Evolutionary conservation across 2,797 vertebrate species (phyloP), one percentile per base, ranked within the genome.

Genomic region (Artibeus lituratus): DNA sequence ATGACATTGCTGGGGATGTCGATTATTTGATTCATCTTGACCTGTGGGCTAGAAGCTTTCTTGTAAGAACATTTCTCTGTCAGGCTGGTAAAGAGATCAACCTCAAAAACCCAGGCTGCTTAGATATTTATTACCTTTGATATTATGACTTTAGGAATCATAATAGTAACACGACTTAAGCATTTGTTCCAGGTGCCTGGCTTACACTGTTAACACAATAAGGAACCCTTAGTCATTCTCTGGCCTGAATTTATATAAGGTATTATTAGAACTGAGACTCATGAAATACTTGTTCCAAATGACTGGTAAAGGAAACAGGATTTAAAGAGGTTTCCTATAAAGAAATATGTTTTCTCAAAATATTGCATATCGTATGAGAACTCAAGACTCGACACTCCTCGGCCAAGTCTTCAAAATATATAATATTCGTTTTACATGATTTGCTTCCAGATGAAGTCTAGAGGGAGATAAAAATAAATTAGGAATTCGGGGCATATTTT

Each of bases 271-370:
- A 44, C 55, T 1, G 16, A 55, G 83, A 84, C 76, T 89, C 83
- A 69, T 53, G 24, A 87, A 95, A 88, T 37, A 69, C 29, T 94
- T 94, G 19, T 70, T 70, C 57, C 94, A 87, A 77, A 96, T 81
- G 65, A 91, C 92, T 81, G 49, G 7, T 14, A 82, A 96, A 90
- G 16, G 6, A 90, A 14, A 3, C 44, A 86, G 81, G 83, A 87
- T 69, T 97, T 22, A 39, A 86, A 85, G 91, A 51, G 2, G 0
- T 80, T 92, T 92, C 81, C 82, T 89, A 39, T 78, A 82, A 96
- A 91, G 39, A 94, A 90, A 73, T 70, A 37, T 91, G 39, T 86
- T 96, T 93, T 93, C 87, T 86, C 73, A 89, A 85, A 91, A 89
- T 91, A 72, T 67, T 32, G 69, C 8, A 9, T 67, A 42, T 73